phyloP scores from a whole-genome alignment of 2,797 vertebrate species.

The Microctenopoma stevenorrisi region DNA sequence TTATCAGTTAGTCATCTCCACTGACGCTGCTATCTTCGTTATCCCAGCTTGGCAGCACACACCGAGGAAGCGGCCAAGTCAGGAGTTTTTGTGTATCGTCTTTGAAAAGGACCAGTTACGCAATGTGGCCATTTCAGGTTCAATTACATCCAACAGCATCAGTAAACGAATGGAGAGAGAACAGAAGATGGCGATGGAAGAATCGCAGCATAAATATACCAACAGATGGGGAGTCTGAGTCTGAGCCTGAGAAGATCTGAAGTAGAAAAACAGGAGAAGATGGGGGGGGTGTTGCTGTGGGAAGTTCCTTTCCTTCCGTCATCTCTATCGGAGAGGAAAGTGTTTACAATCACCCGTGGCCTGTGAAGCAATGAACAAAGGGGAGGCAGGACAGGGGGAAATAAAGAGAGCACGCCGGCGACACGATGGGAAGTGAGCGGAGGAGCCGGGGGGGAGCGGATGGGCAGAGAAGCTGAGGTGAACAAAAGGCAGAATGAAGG shows the following conservation, averaged over 20 bases:
- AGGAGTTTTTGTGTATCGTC: slow-evolving; percentile 40
- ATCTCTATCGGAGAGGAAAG: slow-evolving; percentile 25
- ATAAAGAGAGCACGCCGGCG: slow-evolving; percentile 25
- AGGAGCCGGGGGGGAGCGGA: slow-evolving; percentile 10
- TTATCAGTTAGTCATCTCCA: slow-evolving; percentile 49
- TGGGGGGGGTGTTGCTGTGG: slow-evolving; percentile 30
- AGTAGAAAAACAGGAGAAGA: slow-evolving; percentile 40
- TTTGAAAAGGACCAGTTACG: slow-evolving; percentile 30
- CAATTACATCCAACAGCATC: slow-evolving; percentile 19
- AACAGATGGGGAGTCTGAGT: slow-evolving; percentile 34
- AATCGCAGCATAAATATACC: slow-evolving; percentile 15
- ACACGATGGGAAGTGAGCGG: background rate
- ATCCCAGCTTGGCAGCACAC: slow-evolving; percentile 46
- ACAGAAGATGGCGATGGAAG: slow-evolving; percentile 33
- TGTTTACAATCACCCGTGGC: slow-evolving; percentile 46
- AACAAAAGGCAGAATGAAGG: slow-evolving; percentile 28
- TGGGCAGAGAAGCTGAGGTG: slow-evolving; percentile 22
- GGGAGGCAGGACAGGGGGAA: slow-evolving; percentile 8
- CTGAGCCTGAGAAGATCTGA: slow-evolving; percentile 20
- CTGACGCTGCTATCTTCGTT: slow-evolving; percentile 34
- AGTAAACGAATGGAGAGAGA: slow-evolving; percentile 38
- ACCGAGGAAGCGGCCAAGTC: slow-evolving; percentile 32
- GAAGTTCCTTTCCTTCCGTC: slow-evolving; percentile 36
- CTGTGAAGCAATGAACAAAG: slow-evolving; percentile 34
- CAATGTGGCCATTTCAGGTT: slow-evolving; percentile 52